Evolutionary conservation across 2,113 vertebrate species (phyloP), one percentile per base, ranked within the genome.

Genomic region (Ceratotherium simum): DNA sequence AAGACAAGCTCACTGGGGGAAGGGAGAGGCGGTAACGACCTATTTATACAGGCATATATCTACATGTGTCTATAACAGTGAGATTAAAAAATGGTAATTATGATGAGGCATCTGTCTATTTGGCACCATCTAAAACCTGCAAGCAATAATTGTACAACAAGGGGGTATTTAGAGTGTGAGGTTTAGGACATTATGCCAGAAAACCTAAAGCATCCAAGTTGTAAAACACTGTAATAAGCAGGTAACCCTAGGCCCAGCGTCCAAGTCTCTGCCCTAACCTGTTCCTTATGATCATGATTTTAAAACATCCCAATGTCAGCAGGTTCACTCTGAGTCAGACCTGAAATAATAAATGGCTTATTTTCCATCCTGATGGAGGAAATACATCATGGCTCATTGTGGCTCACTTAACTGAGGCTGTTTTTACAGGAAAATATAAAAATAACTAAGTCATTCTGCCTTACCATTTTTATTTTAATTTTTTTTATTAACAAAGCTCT

Each of bases 351-450:
- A 99, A 99, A 99, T 99, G 99, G 99, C 99, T 99, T 99, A 99
- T 99, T 99, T 99, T 99, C 99, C 99, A 99, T 98, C 99, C 99
- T 98, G 98, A 97, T 98, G 98, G 99, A 99, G 99, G 99, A 99
- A 99, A 99, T 99, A 99, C 99, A 99, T 99, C 99, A 99, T 94
- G 96, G 99, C 98, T 99, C 99, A 99, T 99, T 99, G 99, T 99
- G 99, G 99, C 99, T 99, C 99, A 97, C 98, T 98, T 98, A 91
- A 92, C 98, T 97, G 95, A 98, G 98, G 97, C 97, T 99, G 98
- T 99, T 99, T 99, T 99, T 99, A 99, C 99, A 99, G 99, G 99
- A 99, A 99, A 99, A 99, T 99, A 98, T 99, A 99, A 99, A 99
- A 99, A 99, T 99, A 99, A 99, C 99, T 98, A 98, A 98, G 98